Percentiles rank a stretch among this genome's conserved stretches.
phyloP scores from a whole-genome alignment of 2,888 invertebrate species.

The Bembecia ichneumoniformis region DNA sequence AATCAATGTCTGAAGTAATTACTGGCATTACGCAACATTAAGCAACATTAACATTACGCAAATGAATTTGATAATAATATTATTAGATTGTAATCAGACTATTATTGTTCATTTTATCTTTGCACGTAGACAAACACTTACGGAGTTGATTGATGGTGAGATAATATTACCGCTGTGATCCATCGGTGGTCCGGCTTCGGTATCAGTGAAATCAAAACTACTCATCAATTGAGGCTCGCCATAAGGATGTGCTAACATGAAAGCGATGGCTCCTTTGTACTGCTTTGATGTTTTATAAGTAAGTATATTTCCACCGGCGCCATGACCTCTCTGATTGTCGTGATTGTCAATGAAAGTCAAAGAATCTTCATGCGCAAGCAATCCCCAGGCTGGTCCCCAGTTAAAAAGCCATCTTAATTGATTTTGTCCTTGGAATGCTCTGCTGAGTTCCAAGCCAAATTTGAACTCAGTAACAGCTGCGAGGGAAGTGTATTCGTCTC shows the following conservation, averaged over 20 bases:
- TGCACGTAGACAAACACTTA: constrained; percentile 24
- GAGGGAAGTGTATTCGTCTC: constrained; percentile 66
- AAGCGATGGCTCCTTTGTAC: constrained; percentile 87
- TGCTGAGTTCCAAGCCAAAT: constrained; percentile 63
- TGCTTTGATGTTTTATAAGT: constrained; percentile 77
- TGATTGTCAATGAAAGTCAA: constrained; percentile 91
- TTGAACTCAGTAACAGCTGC: constrained; percentile 80
- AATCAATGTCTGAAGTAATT: neutral
- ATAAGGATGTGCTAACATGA: constrained; percentile 89
- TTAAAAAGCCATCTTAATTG: constrained; percentile 75
- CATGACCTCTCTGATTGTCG: constrained; percentile 88
- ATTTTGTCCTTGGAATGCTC: constrained; percentile 66
- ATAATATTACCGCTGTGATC: constrained; percentile 75
- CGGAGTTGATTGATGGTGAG: constrained; percentile 75
- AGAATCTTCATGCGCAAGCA: constrained; percentile 73
- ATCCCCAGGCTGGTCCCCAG: constrained; percentile 78
- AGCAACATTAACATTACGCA: no score
- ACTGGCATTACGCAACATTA: no score
- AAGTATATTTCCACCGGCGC: constrained; percentile 74
- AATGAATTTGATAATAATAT: neutral
- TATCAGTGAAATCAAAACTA: constrained; percentile 79
- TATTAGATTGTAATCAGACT: neutral
- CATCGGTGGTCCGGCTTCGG: constrained; percentile 79
- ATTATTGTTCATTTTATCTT: no score
- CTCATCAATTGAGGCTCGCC: constrained; percentile 88